Evolutionary conservation across 2,888 invertebrate species (phyloP).

Genomic region (Endomychus coccineus): DNA sequence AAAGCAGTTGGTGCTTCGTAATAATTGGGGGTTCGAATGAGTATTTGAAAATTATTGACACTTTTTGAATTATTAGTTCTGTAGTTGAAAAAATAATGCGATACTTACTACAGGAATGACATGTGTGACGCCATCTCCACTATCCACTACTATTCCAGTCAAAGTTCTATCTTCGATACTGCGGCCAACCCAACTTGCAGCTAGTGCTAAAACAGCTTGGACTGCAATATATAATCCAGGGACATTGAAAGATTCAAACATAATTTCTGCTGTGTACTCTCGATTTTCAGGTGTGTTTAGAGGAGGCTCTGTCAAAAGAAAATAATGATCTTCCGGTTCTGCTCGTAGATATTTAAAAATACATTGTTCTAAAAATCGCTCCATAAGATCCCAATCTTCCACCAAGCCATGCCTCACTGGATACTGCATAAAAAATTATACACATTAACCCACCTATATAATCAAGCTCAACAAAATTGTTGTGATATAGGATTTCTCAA

Average conservation of each 20-base stretch:
- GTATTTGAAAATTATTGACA: too few species aligned
- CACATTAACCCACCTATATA: too few species aligned
- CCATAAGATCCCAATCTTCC: conserved; percentile 99
- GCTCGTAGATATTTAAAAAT: conserved; percentile 98
- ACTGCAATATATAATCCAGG: conserved; percentile 99
- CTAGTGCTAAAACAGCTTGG: conserved; percentile 95
- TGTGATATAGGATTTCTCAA: too few species aligned
- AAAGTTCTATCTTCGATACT: conserved; percentile 84
- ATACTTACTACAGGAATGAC: conserved; percentile 90
- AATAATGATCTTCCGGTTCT: conserved; percentile 99
- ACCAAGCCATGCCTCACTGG: conserved; percentile 98
- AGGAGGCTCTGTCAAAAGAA: conserved; percentile 96
- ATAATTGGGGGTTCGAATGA: too few species aligned
- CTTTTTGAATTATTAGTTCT: too few species aligned
- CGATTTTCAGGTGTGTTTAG: conserved; percentile 98
- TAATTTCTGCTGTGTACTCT: conserved; percentile 94
- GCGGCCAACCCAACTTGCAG: conserved; percentile 96
- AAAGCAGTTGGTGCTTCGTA: too few species aligned
- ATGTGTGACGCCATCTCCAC: conserved; percentile 99
- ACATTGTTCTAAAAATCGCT: conserved; percentile 95
- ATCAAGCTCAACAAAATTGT: too few species aligned
- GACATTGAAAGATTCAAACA: conserved; percentile 99
- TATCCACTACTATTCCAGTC: conserved; percentile 97
- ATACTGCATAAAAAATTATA: conserved; percentile 58
- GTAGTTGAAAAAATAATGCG: too few species aligned